Base-by-base conservation (phyloP, 1,140 invertebrate genomes). In the Trichonephila clavata region DNA sequence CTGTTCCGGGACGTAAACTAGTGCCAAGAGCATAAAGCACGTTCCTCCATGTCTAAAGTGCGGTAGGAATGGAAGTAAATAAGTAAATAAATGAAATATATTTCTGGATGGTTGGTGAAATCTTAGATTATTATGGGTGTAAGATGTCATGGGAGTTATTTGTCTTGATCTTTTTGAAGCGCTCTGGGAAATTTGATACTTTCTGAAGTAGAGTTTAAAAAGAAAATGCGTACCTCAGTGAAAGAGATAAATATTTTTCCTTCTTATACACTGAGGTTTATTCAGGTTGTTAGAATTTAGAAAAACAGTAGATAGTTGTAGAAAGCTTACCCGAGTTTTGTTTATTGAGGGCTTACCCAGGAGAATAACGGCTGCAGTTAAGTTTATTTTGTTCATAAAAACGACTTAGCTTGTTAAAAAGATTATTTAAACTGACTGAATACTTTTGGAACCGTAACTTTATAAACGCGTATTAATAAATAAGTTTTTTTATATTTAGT, bases 71-170 rank as follows among this genome's bases (percentile, higher is more conserved):
- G 8, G 43, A 59, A 84, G 57, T 57, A 84, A 84, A 84, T 32
- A 84, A 84, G 27, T 3, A 13, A 57, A 59, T 84, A n/a, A 24
- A n/a, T 50, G 21, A 21, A 60, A 87, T 71, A 77, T 84, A 84
- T 77, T 86, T 63, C 84, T 20, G 27, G 83, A 86, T 63, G 50
- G 59, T 39, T 61, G 84, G 24, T 39, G 71, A 77, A 77, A 77
- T 77, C 14, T 77, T 32, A 77, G 71, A 77, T 77, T 32, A 32
- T 27, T 39, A 39, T 10, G 59, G n/a, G 59, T 86, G 61, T 86
- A 86, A 86, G 24, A 14, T 86, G 59, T 86, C 84, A 86, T 86
- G 27, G 50, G 14, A 86, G 81, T 24, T 57, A 84, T 84, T 84
- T 84, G 81, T 84, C 57, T 57, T 50, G 57, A 59, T 57, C 81